Percentiles rank a stretch among this genome's conserved stretches.
These are phyloP conservation scores for Drosophila setosimentum DNA, from an alignment of 2,888 invertebrate genomes.

Conservation along the genomic window DNA sequence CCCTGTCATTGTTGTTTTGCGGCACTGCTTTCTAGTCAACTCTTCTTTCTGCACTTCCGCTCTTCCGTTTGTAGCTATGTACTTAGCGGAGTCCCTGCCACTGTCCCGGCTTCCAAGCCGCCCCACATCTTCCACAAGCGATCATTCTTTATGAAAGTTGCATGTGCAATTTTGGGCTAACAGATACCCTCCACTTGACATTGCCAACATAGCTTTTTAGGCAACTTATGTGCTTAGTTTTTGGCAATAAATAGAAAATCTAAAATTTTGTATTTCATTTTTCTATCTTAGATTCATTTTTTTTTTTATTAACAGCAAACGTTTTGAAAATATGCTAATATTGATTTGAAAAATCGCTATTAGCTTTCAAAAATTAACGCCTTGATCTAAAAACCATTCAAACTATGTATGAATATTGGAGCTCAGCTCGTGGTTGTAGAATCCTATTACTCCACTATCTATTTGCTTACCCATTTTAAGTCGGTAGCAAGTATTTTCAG, in stretches of 20 bases:
- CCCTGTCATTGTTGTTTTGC: conserved; percentile 10
- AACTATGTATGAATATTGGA: background rate
- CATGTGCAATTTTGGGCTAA: background rate
- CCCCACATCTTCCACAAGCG: background rate
- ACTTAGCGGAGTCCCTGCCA: background rate
- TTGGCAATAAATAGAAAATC: background rate
- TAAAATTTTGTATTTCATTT: background rate
- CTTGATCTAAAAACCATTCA: background rate
- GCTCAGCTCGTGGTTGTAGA: too few relatives aligned
- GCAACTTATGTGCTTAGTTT: background rate
- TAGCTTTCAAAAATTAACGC: too few relatives aligned
- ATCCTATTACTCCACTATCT: background rate
- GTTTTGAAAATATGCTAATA: background rate
- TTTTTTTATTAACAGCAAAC: too few relatives aligned
- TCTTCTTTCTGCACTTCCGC: conserved; percentile 40
- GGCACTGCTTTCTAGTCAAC: conserved; percentile 8
- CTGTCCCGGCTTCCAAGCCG: background rate
- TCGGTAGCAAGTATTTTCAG: background rate
- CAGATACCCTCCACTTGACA: background rate
- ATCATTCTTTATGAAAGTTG: background rate
- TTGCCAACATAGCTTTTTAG: background rate
- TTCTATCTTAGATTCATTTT: background rate
- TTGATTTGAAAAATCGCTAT: background rate
- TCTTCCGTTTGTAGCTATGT: conserved; percentile 32
- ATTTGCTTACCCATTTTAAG: background rate